Evolutionary conservation across 2,797 vertebrate genomes (phyloP), one percentile per base, ranked within the genome.

Genomic region (Oreochromis mossambicus): DNA sequence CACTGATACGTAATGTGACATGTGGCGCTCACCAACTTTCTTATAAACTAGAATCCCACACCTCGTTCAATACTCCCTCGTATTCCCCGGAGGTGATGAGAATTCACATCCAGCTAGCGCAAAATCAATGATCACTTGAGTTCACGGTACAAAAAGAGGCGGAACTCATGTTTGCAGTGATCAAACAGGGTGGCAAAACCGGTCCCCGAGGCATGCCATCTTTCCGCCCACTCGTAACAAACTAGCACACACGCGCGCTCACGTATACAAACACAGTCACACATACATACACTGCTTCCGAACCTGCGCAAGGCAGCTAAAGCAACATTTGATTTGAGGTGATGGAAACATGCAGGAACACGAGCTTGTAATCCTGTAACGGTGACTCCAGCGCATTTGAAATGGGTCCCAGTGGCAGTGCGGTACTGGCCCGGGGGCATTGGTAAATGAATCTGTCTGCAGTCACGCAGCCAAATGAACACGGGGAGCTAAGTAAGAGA

Each of bases 371-470:
- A 94, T 94, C 91, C 87, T 88, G 86, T 89, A 88, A 88, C 66
- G 83, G 93, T 36, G 83, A 87, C 90, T 88, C 83, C 32, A n/a
- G 79, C 26, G 19, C n/a, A 3, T 88, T 89, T 87, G 80, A 92
- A 94, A 91, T 88, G 79, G 84, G 87, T 92, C 92, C 91, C 93
- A 55, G 86, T 87, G 89, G 92, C 54, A 6, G 58, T 61, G 86
- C 32, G 12, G 79, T 11, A 9, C 84, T 54, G 77, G 83, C 92
- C 89, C 79, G 5, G 61, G 89, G 94, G 87, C 88, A 86, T 76
- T 75, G 88, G 81, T 88, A 90, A 94, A 95, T 90, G 85, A 94
- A 94, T 94, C 78, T 90, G 91, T 94, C 92, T 88, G 83, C 91
- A 82, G 87, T 88, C 89, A 66, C 80, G 52, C 87, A 83, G 86